Base-by-base conservation (phyloP, 2,113 vertebrate genomes). In the Coreoperca whiteheadi region DNA sequence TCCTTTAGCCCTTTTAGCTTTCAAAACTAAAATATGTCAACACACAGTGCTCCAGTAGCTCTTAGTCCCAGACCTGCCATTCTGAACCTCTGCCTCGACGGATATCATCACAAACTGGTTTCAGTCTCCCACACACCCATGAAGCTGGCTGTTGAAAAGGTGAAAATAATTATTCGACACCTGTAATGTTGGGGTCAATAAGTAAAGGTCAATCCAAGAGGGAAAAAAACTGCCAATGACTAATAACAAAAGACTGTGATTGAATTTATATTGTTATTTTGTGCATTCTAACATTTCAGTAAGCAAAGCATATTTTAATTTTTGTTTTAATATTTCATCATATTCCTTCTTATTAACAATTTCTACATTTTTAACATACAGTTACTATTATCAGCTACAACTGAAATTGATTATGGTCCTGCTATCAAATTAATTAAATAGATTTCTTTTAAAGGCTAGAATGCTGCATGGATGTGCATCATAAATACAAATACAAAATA, bases 1-100 rank as follows among this genome's bases (percentile, higher is more conserved):
- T 69, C 46, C 65, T 80, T 76, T 61, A 34, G 59, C 57, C 82
- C 41, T 76, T 70, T 88, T 34, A 87, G 79, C 81, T 73, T 68
- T 77, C 51, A 82, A 63, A 54, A 66, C 60, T 63, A 68, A 64
- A 74, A 65, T 61, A 34, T 84, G 82, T 85, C 86, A 79, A 81
- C 77, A 75, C 72, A 54, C 39, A 60, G 51, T 21, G 34, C 32
- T 74, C 25, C 64, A 60, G 30, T 30, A 79, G 63, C 79, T 73
- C 69, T 50, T 21, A 73, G 56, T 69, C 79, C 30, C 66, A 39
- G 41, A 82, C n/a, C 46, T 41, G 66, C 60, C 43, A 76, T 34
- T 63, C 59, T 68, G 56, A 53, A 79, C 50, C 50, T 79, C 53
- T 34, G 77, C 63, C 68, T 79, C 20, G 0, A 51, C 37, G 11